These are phyloP conservation scores for Pyrrhura leucotis DNA, from an alignment of 2,797 vertebrate genomes.

Conservation along the genomic window DNA sequence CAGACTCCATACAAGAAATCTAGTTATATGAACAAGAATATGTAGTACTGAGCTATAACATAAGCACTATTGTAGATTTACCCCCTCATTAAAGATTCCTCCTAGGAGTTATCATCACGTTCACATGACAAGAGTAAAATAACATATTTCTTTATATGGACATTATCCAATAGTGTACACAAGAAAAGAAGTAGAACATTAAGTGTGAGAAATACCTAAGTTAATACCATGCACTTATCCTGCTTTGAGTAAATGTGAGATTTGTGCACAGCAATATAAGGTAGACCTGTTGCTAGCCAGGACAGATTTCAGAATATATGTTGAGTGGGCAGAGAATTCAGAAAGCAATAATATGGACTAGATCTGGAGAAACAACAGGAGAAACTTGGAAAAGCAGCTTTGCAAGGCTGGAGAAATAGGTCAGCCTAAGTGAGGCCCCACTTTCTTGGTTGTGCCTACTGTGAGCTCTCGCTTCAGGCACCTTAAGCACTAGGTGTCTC, in stretches of 20 bases:
- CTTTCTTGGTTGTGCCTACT: background rate
- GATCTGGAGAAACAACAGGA: background rate
- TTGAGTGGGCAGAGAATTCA: background rate
- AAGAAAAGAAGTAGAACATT: background rate
- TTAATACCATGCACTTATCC: background rate
- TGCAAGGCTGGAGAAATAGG: background rate
- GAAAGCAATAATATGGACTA: background rate
- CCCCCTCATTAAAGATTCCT: slow-evolving; percentile 26
- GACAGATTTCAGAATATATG: background rate
- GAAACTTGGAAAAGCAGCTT: background rate
- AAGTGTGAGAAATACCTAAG: slow-evolving; percentile 26
- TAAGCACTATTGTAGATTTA: slow-evolving; percentile 7
- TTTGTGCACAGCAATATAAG: background rate
- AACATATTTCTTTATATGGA: slow-evolving; percentile 35
- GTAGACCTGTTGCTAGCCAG: background rate
- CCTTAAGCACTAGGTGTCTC: fast-evolving
- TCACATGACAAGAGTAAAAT: slow-evolving; percentile 40
- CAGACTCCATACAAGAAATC: background rate
- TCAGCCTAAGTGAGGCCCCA: background rate
- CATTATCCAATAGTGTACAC: slow-evolving; percentile 12
- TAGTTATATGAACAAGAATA: background rate
- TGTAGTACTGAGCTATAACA: background rate
- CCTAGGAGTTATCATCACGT: slow-evolving; percentile 29
- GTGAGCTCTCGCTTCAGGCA: background rate
- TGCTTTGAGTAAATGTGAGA: background rate